Conservation (phyloP, 2,797 vertebrate genomes). For the Tragopan temminckii region DNA sequence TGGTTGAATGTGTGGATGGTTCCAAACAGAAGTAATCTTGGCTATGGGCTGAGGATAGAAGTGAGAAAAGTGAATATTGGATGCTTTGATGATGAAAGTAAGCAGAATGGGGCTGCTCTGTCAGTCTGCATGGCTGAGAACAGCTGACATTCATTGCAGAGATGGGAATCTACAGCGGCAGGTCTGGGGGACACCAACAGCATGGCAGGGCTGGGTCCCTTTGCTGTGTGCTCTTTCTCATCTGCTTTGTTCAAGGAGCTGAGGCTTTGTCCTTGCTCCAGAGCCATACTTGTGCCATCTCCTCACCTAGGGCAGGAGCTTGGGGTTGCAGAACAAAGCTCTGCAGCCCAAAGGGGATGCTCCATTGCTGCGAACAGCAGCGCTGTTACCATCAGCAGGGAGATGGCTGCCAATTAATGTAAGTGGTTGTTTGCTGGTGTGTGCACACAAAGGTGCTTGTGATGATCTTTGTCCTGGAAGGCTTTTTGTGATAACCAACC, state of each 20-base stretch:
- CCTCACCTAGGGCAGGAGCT: not conserved
- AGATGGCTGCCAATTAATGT: not conserved
- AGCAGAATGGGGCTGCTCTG: not conserved
- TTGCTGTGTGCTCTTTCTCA: not conserved
- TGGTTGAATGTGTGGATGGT: fast-evolving
- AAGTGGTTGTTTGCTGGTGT: not conserved
- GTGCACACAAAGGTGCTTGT: not conserved
- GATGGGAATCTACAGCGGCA: not conserved
- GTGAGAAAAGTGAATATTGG: not conserved
- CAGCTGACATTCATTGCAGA: fast-evolving
- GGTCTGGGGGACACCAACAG: not conserved
- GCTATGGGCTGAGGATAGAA: not conserved
- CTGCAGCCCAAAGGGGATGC: not conserved
- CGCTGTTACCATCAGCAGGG: not conserved
- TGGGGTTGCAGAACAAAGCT: not conserved
- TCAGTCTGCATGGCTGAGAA: fast-evolving
- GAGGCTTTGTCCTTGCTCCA: fast-evolving
- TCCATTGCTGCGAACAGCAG: not conserved
- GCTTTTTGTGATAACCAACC: constrained; percentile 9
- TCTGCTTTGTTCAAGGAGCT: not conserved
- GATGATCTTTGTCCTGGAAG: not conserved
- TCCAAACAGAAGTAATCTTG: not conserved
- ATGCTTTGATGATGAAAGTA: not conserved
- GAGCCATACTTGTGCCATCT: not conserved
- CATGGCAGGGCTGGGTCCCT: not conserved